Base-by-base conservation (phyloP, 1,140 invertebrate species). In the Drosophila baimaii region DNA sequence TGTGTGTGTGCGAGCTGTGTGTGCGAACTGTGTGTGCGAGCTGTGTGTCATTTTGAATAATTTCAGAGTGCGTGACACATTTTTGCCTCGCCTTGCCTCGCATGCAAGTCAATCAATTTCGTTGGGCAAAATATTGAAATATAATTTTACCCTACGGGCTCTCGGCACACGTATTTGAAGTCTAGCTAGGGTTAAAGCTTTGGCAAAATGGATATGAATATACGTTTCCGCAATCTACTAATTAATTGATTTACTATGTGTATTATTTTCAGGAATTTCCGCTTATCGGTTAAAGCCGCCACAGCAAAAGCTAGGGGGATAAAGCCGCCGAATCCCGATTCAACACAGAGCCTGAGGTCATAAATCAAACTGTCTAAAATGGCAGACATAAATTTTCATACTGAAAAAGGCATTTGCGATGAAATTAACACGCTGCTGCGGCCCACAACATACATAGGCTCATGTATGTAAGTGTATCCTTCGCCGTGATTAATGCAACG, bases 351-450 rank as follows among this genome's bases (percentile, higher is more conserved):
- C 44, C 29, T n/a, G 21, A 21, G 51, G 51, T 76, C 61, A 85
- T 85, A 85, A 85, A 86, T 85, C 82, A 85, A 85, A 76, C 78
- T 86, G 83, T 82, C 83, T 81, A 86, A 86, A 85, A 86, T 76
- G 78, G 78, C 79, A 72, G 57, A 71, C 71, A 86, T 85, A 85
- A 81, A 85, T 85, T 86, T 81, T 75, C 82, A 86, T 86, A 86
- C 78, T 81, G 77, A 61, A 81, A 86, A 82, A 85, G 82, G 79
- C 79, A 82, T 86, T 85, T 85, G 82, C 79, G 75, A 68, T 85
- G 82, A 79, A 85, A 85, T 81, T 86, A 86, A 85, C 83, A 85
- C 74, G 82, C 69, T 47, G 78, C 78, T 49, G 39, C 37, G 63
- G 46, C 59, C 56, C 62, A 76, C 46, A 65, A 52, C n/a, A n/a